These are phyloP conservation scores for Cossypha heuglini DNA, from an alignment of 2,797 vertebrate species.

Conservation along the genomic window DNA sequence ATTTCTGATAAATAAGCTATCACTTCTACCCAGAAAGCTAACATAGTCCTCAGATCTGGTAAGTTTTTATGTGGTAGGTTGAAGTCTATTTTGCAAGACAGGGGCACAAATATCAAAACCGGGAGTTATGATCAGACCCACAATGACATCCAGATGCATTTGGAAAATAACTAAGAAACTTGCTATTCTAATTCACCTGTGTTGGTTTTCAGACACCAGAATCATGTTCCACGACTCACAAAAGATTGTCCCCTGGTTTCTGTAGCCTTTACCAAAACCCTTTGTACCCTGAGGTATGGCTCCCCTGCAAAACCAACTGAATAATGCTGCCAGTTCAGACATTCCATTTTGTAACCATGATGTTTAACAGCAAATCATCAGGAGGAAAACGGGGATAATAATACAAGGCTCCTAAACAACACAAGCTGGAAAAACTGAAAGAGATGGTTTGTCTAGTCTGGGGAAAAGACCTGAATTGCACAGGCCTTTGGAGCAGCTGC, in stretches of 20 bases:
- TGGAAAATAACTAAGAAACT: background rate
- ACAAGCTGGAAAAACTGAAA: background rate
- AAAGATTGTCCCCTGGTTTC: background rate
- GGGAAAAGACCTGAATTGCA: background rate
- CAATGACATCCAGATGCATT: rapidly evolving
- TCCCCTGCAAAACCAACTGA: background rate
- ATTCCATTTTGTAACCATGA: background rate
- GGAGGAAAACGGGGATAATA: background rate
- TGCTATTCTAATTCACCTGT: background rate
- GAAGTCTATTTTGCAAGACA: background rate
- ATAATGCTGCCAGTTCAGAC: background rate
- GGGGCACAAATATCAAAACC: background rate
- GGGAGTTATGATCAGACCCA: background rate
- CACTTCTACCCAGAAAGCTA: background rate
- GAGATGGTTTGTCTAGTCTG: background rate
- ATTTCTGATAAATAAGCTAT: background rate
- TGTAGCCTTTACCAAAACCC: background rate
- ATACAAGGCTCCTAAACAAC: background rate
- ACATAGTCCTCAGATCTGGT: background rate
- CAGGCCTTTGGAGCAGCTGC: background rate
- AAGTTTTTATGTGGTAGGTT: background rate
- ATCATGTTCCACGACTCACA: background rate
- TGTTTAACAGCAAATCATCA: background rate
- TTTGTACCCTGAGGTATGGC: background rate
- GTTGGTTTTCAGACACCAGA: background rate